A percentile compares a stretch with the other conserved stretches of the same genome.
phyloP scores from a whole-genome alignment of 2,113 vertebrate genomes.

The Regulus satrapa region DNA sequence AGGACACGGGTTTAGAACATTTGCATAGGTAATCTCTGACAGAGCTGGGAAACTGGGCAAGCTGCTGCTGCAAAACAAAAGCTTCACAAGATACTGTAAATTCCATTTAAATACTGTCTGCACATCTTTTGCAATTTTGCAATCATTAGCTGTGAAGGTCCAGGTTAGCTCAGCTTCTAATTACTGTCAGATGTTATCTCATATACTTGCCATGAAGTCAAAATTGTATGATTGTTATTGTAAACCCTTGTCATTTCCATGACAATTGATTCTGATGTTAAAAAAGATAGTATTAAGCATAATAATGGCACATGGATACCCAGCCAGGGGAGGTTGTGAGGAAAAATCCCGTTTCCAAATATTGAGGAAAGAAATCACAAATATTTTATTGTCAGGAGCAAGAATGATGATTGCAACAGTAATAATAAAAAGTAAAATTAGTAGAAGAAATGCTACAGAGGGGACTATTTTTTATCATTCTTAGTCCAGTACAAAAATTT shows the following conservation, averaged over 20 bases:
- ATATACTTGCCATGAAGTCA: neutral
- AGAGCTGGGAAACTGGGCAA: neutral
- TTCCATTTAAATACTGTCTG: neutral
- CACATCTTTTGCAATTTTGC: neutral
- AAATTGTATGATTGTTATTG: slow-evolving; percentile 26
- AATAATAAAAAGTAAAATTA: slow-evolving; percentile 12
- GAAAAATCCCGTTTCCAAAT: slow-evolving; percentile 10
- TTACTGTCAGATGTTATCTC: slow-evolving; percentile 25
- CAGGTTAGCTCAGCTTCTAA: slow-evolving; percentile 1
- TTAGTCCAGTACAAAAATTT: neutral
- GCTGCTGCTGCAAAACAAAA: neutral
- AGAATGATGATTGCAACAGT: neutral
- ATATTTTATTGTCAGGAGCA: neutral
- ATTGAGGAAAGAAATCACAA: neutral
- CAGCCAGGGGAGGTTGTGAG: neutral
- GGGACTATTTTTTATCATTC: neutral
- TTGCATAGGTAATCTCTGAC: neutral
- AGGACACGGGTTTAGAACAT: neutral
- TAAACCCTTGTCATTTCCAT: slow-evolving; percentile 54
- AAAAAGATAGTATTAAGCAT: slow-evolving; percentile 20
- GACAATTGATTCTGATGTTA: slow-evolving; percentile 39
- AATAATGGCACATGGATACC: slow-evolving; percentile 17
- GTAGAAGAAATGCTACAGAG: neutral
- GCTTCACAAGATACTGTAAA: neutral
- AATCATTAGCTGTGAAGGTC: neutral